Evolutionary conservation across 2,797 vertebrate genomes (phyloP).

Genomic region (Tragelaphus eurycerus): DNA sequence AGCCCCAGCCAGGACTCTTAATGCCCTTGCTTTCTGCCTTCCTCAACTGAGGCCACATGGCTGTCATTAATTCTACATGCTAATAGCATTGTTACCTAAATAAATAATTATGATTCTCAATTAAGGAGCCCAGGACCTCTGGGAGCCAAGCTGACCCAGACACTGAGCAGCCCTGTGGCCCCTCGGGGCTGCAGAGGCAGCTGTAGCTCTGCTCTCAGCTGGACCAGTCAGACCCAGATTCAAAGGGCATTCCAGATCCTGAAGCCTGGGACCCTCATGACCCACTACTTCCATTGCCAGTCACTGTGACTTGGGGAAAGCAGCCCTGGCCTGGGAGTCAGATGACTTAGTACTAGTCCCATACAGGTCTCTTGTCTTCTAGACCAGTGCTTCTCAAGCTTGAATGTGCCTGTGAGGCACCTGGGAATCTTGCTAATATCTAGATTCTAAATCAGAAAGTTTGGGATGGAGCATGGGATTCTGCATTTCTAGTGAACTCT

Average conservation of each 20-base stretch:
- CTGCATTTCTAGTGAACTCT: background rate
- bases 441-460: background rate
- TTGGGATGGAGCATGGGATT: background rate
- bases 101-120: constrained; percentile 72
- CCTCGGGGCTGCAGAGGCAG: background rate
- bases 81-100: constrained; percentile 63
- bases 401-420: background rate
- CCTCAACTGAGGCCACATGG: background rate
- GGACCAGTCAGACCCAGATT: background rate
- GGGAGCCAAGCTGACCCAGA: constrained; percentile 40
- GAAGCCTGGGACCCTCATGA: background rate
- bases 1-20: background rate
- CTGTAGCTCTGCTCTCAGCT: background rate
- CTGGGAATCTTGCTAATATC: background rate
- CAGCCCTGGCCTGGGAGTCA: background rate
- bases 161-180: background rate
- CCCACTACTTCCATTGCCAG: background rate
- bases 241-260: background rate
- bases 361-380: background rate
- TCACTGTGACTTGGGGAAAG: background rate
- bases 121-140: constrained; percentile 44
- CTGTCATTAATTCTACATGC: constrained; percentile 68
- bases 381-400: background rate
- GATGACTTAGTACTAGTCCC: background rate
- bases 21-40: background rate